phyloP scores from a whole-genome alignment of 1,140 invertebrate genomes.

The Neodiprion fabricii region DNA sequence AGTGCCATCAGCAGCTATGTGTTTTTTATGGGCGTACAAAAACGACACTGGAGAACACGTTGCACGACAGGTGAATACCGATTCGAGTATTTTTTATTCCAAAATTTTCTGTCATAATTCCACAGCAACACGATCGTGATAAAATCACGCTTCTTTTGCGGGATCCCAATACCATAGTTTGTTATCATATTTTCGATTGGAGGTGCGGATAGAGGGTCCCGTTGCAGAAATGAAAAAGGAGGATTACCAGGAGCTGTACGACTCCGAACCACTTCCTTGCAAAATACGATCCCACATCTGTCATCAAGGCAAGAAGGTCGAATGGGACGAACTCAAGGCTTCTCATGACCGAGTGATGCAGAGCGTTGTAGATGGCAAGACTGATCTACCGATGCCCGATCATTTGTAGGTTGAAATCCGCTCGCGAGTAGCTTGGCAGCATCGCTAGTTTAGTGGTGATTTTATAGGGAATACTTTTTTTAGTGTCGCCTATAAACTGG shows the following conservation, averaged over 20 bases:
- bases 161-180: background rate
- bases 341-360: conserved; percentile 49
- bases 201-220: conserved; percentile 57
- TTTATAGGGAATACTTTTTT: conserved; percentile 30
- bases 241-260: conserved; percentile 52
- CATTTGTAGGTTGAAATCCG: conserved; percentile 53
- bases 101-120: too few relatives aligned
- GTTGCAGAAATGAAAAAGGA: conserved; percentile 43
- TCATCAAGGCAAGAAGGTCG: conserved; percentile 50
- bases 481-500: conserved; percentile 53
- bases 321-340: conserved; percentile 56
- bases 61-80: conserved; percentile 50
- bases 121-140: too few relatives aligned
- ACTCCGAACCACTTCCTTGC: conserved; percentile 55
- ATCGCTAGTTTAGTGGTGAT: background rate
- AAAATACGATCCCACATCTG: conserved; percentile 60
- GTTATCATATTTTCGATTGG: conserved; percentile 12
- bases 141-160: background rate
- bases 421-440: too few relatives aligned
- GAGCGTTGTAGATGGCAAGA: conserved; percentile 34
- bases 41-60: conserved; percentile 49
- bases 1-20: conserved; percentile 59
- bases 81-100: background rate
- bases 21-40: conserved; percentile 58
- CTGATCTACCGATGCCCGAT: conserved; percentile 51